Base-by-base conservation (phyloP, 1,140 invertebrate genomes). In the Dendroctonus ponderosae region DNA sequence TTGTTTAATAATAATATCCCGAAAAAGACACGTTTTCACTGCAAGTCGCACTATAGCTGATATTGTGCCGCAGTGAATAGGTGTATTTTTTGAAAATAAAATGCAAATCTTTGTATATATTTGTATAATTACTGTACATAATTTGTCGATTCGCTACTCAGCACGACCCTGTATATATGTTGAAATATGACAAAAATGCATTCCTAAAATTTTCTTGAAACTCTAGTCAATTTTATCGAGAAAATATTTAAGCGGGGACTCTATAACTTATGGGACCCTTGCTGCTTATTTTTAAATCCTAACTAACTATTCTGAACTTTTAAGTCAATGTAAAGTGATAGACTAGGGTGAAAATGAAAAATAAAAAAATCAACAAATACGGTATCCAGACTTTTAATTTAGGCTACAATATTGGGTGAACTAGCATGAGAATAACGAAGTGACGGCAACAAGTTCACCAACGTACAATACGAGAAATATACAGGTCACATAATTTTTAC, bases 181-280 rank as follows among this genome's bases (percentile, higher is more conserved):
- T 70, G 26, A 42, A 63, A 62, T 14, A 42, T 44, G 43, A 62
- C 44, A 49, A 58, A 66, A 63, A 58, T 63, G 68, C 68, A 70
- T 70, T 70, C 68, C 68, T 70, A 64, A 70, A 70, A 43, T 62
- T 63, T 70, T 70, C 62, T 62, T 70, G 44, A 54, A 67, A 62
- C 68, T 70, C 68, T 70, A 70, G 68, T 70, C 68, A 70, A 70
- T 70, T 70, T 70, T 65, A 57, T 57, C 51, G 52, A 65, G 26
- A 57, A 57, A 65, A 54, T 46, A 57, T 65, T 57, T 54, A 57
- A 54, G 52, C 53, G n/a, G 53, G 15, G 61, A 7, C 39, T 8
- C 7, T 42, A 9, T 26, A n/a, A 52, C 12, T 37, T 26, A 26
- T 26, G 26, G 15, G 39, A 6, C 57, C 52, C 50, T 49, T 37